phyloP scores from a whole-genome alignment of 2,797 vertebrate genomes.

The Peromyscus eremicus region DNA sequence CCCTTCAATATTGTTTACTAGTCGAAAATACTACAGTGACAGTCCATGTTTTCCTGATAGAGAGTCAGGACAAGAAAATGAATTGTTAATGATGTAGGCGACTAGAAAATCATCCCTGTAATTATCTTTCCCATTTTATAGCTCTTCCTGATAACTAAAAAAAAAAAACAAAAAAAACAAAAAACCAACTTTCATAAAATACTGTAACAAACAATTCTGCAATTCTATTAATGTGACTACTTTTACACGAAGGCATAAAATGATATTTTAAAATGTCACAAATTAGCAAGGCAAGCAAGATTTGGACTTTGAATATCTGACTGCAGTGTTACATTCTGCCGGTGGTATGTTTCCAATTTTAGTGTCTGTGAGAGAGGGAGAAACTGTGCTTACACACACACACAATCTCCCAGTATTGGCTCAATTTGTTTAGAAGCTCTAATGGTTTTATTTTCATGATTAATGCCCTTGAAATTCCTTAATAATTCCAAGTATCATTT shows the following conservation, averaged over 20 bases:
- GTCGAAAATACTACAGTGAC: constrained; percentile 13
- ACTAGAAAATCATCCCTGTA: constrained; percentile 68
- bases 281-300: constrained; percentile 86
- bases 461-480: constrained; percentile 84
- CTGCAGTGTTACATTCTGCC: constrained; percentile 84
- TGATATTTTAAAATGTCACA: constrained; percentile 86
- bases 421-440: constrained; percentile 85
- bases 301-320: constrained; percentile 85
- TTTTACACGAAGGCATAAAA: constrained; percentile 86
- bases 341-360: constrained; percentile 87
- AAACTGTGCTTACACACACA: constrained; percentile 62
- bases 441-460: constrained; percentile 86
- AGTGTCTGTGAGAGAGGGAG: constrained; percentile 75
- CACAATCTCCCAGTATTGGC: constrained; percentile 73
- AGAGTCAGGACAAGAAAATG: constrained; percentile 53
- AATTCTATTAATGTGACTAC: constrained; percentile 83
- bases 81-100: constrained; percentile 74
- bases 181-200: constrained; percentile 79
- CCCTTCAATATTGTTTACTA: constrained; percentile 11
- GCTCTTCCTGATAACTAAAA: constrained; percentile 61
- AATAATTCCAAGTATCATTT: constrained; percentile 86
- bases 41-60: constrained; percentile 3
- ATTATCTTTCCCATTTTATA: constrained; percentile 74
- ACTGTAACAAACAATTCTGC: constrained; percentile 74
- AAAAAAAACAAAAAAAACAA: constrained; percentile 67